Evolutionary conservation across 2,797 vertebrate species (phyloP).

Genomic region (Eremophila alpestris): DNA sequence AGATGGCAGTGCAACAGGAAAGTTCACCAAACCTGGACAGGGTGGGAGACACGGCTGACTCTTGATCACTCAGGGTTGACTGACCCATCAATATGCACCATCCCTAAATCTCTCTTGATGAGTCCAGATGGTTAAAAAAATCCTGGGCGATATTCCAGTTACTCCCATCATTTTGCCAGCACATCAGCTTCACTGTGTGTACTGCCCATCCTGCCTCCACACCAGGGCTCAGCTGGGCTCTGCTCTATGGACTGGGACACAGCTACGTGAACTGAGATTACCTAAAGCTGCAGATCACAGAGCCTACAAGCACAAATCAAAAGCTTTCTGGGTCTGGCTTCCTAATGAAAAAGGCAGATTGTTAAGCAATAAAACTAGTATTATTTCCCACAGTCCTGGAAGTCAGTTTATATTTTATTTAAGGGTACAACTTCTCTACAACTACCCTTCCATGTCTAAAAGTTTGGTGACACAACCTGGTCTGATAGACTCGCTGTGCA

Average conservation of each 20-base stretch:
- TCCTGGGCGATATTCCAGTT: background rate
- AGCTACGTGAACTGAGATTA: background rate
- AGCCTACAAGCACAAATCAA: background rate
- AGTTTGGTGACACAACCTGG: background rate
- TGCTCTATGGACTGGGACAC: background rate
- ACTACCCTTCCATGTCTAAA: background rate
- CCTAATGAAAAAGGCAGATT: background rate
- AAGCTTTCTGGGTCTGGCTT: background rate
- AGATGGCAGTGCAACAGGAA: background rate
- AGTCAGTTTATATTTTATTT: background rate
- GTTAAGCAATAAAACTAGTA: background rate
- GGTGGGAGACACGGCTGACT: background rate
- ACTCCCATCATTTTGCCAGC: background rate
- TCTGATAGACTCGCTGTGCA: rapidly evolving
- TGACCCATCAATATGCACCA: background rate
- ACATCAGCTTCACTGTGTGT: rapidly evolving
- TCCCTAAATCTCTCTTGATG: background rate
- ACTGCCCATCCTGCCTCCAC: background rate
- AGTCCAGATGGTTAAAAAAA: background rate
- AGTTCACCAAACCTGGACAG: background rate
- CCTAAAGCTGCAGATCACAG: background rate
- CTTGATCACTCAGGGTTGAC: background rate
- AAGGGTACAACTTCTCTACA: background rate
- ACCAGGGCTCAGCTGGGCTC: background rate
- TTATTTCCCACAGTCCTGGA: background rate